Evolutionary conservation across 2,113 vertebrate species (phyloP), one percentile per base, ranked within the genome.

Genomic region (Rutilus rutilus): DNA sequence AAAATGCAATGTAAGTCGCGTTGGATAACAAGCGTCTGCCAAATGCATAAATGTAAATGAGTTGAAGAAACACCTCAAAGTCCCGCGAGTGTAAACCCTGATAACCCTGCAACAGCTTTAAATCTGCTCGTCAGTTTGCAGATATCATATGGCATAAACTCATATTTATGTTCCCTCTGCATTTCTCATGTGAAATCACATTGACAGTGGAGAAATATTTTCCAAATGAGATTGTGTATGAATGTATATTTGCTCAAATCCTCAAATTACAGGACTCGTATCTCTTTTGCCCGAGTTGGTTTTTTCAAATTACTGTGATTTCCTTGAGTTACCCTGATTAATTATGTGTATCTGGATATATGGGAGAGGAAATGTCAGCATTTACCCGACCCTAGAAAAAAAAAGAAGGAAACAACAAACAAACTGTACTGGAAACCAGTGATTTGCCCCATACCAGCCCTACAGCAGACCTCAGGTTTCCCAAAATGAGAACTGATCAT

Each of bases 311-410:
- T 3, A 36, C 67, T 57, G 64, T 69, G 42, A 67, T 82, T 69
- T 50, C 80, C 62, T 52, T 50, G 64, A 82, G 36, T 91, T 88
- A 88, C 88, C 80, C 69, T 75, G 92, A 93, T 92, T 93, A 93
- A 95, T 93, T 91, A 90, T 71, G 91, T 88, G 88, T 86, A 91
- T 92, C 91, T 90, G 86, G 42, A 90, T 25, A 65, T 91, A 93
- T 93, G 93, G 90, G 92, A 94, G 91, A 92, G 92, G 90, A 93
- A 92, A 93, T 90, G 52, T 89, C 87, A 83, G 86, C 91, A 90
- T 88, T 90, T 91, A 91, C 86, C 89, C 90, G 86, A 91, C 91
- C 91, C 87, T 90, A 33, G 90, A 91, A 92, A 92, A 93, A 93
- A 78, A 93, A 89, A 90, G 75, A 89, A 81, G 64, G 85, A 91